These are phyloP conservation scores for Glaucomys volans DNA, from an alignment of 2,113 vertebrate genomes.

Conservation along the genomic window DNA sequence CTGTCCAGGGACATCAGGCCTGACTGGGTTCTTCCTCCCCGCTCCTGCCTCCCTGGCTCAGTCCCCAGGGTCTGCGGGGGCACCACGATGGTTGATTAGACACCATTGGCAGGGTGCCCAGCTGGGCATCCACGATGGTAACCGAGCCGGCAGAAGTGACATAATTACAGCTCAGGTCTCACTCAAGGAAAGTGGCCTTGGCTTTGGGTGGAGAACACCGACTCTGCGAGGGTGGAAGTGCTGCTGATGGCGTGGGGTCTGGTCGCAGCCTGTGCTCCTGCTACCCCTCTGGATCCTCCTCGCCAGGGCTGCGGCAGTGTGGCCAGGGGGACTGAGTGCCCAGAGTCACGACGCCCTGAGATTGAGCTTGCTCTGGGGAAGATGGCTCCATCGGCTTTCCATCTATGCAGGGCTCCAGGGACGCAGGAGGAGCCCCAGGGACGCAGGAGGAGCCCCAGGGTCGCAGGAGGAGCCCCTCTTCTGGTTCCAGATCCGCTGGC, in stretches of 20 bases:
- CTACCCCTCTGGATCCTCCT: not conserved
- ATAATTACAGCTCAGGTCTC: not conserved
- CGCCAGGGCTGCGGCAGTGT: not conserved
- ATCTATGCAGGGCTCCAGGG: rapidly evolving
- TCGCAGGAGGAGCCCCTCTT: not conserved
- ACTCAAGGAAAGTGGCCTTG: not conserved
- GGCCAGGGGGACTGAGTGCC: not conserved
- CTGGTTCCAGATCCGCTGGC: not conserved
- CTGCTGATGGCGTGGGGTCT: rapidly evolving
- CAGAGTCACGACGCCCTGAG: not conserved
- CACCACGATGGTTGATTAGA: not conserved
- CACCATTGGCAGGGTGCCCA: not conserved
- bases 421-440: not conserved
- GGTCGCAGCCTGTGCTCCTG: rapidly evolving
- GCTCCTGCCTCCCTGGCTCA: not conserved
- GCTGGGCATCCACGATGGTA: rapidly evolving
- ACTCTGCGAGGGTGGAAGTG: not conserved
- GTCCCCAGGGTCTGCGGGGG: rapidly evolving
- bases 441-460: not conserved
- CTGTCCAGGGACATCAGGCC: not conserved
- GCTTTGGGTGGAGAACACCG: rapidly evolving
- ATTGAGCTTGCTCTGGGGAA: not conserved
- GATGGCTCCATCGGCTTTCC: not conserved
- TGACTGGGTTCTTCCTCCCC: rapidly evolving
- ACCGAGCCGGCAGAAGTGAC: rapidly evolving